Evolutionary conservation across 2,113 vertebrate species (phyloP), one percentile per base, ranked within the genome.

Genomic region (Archilochus colubris): DNA sequence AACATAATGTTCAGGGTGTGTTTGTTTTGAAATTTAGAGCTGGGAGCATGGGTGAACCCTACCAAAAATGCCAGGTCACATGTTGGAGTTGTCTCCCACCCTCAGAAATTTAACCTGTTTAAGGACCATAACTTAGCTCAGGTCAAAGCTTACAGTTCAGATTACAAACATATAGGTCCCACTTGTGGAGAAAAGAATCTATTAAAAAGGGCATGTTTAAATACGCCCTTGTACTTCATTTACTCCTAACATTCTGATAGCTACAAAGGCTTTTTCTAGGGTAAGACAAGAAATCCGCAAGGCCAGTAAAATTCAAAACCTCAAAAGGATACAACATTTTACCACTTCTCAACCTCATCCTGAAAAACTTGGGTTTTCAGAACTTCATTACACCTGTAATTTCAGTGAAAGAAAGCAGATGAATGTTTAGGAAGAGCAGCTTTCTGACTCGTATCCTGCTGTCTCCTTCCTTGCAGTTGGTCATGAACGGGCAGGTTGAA

Each of bases 21-120:
- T 77, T 86, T 95, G 79, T 75, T 95, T 62, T 43, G 54, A 92
- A 91, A 73, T 66, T 43, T 17, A 31, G 28, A 92, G 28, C 79
- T 54, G 36, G 85, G 27, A 67, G 18, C 22, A 64, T 57, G 58
- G 81, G 58, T 31, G 38, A 51, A 62, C 23, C 31, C 70, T 48
- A 62, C 16, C 13, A 91, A 95, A 95, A 94, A 82, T 7, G 18
- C 24, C 68, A 75, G 81, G 36, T 50, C 30, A 38, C 2, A 9
- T 54, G 54, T 54, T 1, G 85, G 51, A 64, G 22, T 66, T 48
- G 53, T 77, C 59, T 58, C 27, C 33, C 27, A 3, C 27, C 25
- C 40, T 82, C 62, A 61, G 14, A 48, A 63, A 88, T 59, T 75
- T 48, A 75, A 64, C 6, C 24, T 54, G 10, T 27, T 54, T 72